Conservation (phyloP, 2,888 invertebrate genomes). For the Brachypalpus laphriformis region DNA sequence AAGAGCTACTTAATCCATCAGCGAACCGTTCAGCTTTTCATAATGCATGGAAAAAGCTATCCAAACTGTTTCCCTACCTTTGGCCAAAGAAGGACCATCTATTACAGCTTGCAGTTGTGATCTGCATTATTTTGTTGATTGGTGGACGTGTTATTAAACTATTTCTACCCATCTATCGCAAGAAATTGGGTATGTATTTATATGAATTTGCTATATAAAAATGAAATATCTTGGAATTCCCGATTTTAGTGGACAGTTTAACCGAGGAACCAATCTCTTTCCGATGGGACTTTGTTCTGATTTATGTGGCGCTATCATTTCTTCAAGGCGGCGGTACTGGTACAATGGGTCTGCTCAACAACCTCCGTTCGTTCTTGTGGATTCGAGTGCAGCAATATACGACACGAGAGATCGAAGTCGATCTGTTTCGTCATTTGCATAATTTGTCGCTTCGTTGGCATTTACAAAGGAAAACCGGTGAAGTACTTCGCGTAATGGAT, state of each 20-base stretch:
- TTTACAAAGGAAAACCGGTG: conserved; percentile 96
- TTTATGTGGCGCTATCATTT: conserved; percentile 94
- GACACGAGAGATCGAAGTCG: conserved; percentile 94
- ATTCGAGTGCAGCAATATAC: conserved; percentile 98
- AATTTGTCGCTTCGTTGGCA: conserved; percentile 97
- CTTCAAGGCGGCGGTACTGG: conserved; percentile 97
- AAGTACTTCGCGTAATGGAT: conserved; percentile 98
- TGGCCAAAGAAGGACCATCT: conserved; percentile 93
- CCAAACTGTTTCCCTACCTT: conserved; percentile 92
- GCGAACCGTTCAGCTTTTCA: conserved; percentile 87
- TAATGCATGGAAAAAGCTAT: conserved; percentile 90
- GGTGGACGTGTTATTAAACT: conserved; percentile 94
- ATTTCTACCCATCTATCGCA: conserved; percentile 96
- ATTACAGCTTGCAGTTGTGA: conserved; percentile 91
- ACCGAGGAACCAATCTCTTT: conserved; percentile 85
- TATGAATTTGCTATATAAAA: neutral
- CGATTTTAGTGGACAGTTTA: conserved; percentile 93
- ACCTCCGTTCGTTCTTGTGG: conserved; percentile 96
- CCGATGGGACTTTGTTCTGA: conserved; percentile 94
- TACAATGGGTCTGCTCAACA: conserved; percentile 96
- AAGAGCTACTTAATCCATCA: conserved; percentile 77
- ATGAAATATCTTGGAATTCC: conserved; percentile 47
- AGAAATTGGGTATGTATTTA: conserved; percentile 90
- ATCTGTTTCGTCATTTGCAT: conserved; percentile 94
- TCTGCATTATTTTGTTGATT: conserved; percentile 90